Percentiles rank a stretch among this genome's conserved stretches.
These are phyloP conservation scores for Dendroctonus valens DNA, from an alignment of 1,140 invertebrate genomes.

Conservation along the genomic window DNA sequence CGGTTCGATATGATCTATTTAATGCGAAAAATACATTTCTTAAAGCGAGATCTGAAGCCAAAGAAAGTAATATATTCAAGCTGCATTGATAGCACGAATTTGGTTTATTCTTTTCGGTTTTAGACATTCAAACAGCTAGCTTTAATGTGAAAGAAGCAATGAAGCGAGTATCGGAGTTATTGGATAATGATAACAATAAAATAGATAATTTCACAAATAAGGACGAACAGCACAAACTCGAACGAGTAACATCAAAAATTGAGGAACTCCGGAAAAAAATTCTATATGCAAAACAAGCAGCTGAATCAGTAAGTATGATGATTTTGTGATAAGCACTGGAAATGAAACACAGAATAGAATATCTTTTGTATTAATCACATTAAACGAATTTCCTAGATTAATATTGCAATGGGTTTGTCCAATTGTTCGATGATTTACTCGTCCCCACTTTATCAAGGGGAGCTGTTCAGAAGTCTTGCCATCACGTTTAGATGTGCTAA, in stretches of 20 bases:
- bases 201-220: background rate
- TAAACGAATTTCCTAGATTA: constrained; percentile 29
- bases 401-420: constrained; percentile 48
- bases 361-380: background rate
- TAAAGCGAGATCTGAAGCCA: constrained; percentile 38
- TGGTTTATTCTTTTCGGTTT: background rate
- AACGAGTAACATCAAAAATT: constrained; percentile 46
- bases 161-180: too few relatives aligned
- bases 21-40: constrained; percentile 43
- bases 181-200: too few relatives aligned
- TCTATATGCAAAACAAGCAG: constrained; percentile 73
- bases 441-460: constrained; percentile 40
- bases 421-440: constrained; percentile 76
- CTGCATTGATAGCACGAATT: background rate
- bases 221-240: constrained; percentile 11
- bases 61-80: constrained; percentile 38
- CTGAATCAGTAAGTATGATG: constrained; percentile 66
- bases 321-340: too few relatives aligned
- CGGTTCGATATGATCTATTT: constrained; percentile 51
- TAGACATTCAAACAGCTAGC: background rate
- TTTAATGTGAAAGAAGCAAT: too few relatives aligned
- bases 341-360: background rate
- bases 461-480: constrained; percentile 34
- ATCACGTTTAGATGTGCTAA: constrained; percentile 38
- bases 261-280: constrained; percentile 71